Evolutionary conservation across 2,113 vertebrate genomes (phyloP), one percentile per base, ranked within the genome.

Genomic region (Percina caprodes): DNA sequence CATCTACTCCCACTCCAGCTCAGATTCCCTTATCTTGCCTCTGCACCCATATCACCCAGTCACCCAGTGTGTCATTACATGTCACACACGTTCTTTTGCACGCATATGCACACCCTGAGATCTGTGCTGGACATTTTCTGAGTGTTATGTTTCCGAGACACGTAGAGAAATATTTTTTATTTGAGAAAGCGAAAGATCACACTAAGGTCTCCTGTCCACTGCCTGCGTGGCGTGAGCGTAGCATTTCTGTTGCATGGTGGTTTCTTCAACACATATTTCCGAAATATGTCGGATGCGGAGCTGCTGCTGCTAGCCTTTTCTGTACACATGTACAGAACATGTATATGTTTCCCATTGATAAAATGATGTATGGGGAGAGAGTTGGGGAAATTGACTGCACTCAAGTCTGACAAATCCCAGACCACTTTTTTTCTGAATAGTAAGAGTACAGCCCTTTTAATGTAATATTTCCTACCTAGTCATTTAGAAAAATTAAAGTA

Each of bases 1-100:
- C 35, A 5, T 73, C 63, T 12, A 82, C 83, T 73, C 77, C 65
- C 79, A 82, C 80, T 82, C 63, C 60, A 56, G 35, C 61, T 80
- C 30, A 69, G 18, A 59, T 60, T 72, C 35, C 62, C 80, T 84
- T 85, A 81, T 80, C 75, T 66, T 0, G 0, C 80, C 60, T 46
- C 45, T 80, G 76, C 71, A 87, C 86, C 76, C 63, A 55, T 60
- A 79, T 56, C 65, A 68, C 51, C 58, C 49, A 52, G 51, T 56
- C 84, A 69, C 48, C 60, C 3, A 23, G 67, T 42, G 45, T 26
- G 14, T 30, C 54, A 60, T 23, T 42, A 39, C 49, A 71, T 51
- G 45, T 73, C 56, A 82, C 56, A 63, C 26, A 58, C n/a, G 61
- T 62, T 42, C 62, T 33, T 19, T 42, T 77, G 30, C 24, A 71